Conservation (phyloP, 2,888 invertebrate species). For the Drosophila subsilvestris region DNA sequence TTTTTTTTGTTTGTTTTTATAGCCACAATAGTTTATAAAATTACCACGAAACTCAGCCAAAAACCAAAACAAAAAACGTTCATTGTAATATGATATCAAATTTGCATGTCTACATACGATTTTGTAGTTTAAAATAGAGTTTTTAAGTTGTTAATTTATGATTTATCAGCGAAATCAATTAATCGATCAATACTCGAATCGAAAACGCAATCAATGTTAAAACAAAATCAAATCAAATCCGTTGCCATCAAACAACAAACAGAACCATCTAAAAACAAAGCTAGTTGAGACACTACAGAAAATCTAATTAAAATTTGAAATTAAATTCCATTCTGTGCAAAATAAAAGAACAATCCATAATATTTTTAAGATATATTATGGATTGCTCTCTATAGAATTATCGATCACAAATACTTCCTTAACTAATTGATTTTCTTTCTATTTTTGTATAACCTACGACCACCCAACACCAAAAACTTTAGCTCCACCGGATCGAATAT, state of each 20-base stretch:
- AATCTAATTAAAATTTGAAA: constrained; percentile 26
- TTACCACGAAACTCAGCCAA: constrained; percentile 7
- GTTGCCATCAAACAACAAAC: constrained; percentile 52
- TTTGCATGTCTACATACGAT: constrained; percentile 59
- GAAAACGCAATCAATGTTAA: constrained; percentile 1
- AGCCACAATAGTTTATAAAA: constrained; percentile 6
- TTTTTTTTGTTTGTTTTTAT: constrained; percentile 11
- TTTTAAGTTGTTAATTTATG: constrained; percentile 28
- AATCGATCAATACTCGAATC: constrained; percentile 10
- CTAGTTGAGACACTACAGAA: constrained; percentile 83
- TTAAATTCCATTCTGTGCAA: neutral
- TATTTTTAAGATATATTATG: neutral
- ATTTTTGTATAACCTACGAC: neutral
- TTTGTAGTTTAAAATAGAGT: constrained; percentile 34
- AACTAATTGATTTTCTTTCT: neutral
- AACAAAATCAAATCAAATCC: constrained; percentile 4
- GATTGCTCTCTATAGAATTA: constrained; percentile 10
- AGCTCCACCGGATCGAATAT: constrained; percentile 99
- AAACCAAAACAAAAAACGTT: constrained; percentile 51
- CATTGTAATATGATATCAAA: constrained; percentile 57
- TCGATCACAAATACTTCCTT: neutral
- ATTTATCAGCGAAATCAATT: constrained; percentile 30
- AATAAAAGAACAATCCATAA: constrained; percentile 18
- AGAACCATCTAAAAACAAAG: constrained; percentile 51
- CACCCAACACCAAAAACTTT: constrained; percentile 57